phyloP scores from a whole-genome alignment of 2,113 vertebrate species.

The Aspiorhynchus laticeps region DNA sequence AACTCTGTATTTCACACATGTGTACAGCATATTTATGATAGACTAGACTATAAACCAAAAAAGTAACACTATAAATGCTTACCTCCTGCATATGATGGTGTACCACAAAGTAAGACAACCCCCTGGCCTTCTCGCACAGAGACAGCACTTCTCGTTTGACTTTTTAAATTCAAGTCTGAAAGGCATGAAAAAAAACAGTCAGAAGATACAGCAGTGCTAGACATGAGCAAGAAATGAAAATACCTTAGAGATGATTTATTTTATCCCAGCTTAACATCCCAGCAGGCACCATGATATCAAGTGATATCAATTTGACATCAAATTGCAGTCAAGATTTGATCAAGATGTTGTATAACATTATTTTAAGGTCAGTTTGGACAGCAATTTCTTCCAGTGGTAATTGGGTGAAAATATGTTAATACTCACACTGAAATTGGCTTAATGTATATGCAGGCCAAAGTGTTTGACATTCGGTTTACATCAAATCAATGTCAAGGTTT shows the following conservation, averaged over 20 bases:
- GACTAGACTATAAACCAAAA: background rate
- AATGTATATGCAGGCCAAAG: no score
- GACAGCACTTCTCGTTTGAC: constrained; percentile 85
- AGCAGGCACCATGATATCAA: no score
- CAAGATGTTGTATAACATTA: no score
- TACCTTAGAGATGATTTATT: background rate
- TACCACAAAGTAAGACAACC: constrained; percentile 92
- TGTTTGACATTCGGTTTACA: no score
- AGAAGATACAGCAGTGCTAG: background rate
- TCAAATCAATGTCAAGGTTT: no score
- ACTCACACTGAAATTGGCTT: no score
- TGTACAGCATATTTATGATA: background rate
- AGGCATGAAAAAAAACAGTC: background rate
- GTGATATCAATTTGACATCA: no score
- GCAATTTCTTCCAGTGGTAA: no score
- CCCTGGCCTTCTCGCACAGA: constrained; percentile 94
- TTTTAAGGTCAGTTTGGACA: no score
- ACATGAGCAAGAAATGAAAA: background rate
- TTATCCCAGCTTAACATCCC: background rate
- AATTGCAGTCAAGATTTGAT: no score
- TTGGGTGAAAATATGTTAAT: no score
- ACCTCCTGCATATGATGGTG: constrained; percentile 87
- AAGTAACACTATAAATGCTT: constrained; percentile 57
- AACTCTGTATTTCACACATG: background rate
- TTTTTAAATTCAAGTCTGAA: constrained; percentile 88